Conservation (phyloP, 2,797 vertebrate genomes). For the Macroramphosus scolopax region DNA sequence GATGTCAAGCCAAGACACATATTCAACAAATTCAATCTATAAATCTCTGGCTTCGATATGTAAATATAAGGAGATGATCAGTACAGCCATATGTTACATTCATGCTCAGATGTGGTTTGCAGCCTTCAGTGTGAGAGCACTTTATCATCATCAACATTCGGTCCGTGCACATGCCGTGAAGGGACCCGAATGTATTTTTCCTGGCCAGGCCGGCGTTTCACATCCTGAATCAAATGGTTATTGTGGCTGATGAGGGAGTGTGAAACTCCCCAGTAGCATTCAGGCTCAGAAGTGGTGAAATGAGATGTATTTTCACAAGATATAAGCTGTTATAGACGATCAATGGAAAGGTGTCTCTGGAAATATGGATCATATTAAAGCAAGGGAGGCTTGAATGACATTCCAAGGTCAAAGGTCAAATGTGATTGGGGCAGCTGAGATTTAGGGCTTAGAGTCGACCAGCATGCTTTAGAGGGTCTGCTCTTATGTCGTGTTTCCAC, state of each 20-base stretch:
- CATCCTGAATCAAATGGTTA: slow-evolving; percentile 37
- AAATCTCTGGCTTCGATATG: slow-evolving; percentile 43
- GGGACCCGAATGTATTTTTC: slow-evolving; percentile 42
- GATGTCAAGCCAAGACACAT: slow-evolving; percentile 53
- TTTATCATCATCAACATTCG: slow-evolving; percentile 60
- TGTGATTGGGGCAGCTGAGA: slow-evolving; percentile 12
- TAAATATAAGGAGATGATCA: slow-evolving; percentile 32
- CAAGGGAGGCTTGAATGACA: slow-evolving; percentile 11
- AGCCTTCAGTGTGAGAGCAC: slow-evolving; percentile 24
- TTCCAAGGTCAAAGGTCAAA: slow-evolving; percentile 23
- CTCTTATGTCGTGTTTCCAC: slow-evolving; percentile 9
- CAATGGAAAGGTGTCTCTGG: not conserved
- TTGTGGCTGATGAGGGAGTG: slow-evolving; percentile 27
- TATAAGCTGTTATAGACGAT: slow-evolving; percentile 5
- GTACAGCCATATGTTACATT: slow-evolving; percentile 31
- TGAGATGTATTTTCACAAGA: no score
- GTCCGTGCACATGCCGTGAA: slow-evolving; percentile 28
- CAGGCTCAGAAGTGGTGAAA: no score
- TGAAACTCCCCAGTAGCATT: slow-evolving; percentile 20
- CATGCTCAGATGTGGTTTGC: slow-evolving; percentile 31
- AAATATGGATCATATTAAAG: slow-evolving; percentile 19
- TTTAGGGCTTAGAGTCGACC: no score
- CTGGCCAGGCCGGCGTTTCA: slow-evolving; percentile 30
- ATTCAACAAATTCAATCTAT: slow-evolving; percentile 47
- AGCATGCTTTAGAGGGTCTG: slow-evolving; percentile 1